Evolutionary conservation across 1,140 invertebrate genomes (phyloP).

Genomic region (Nixonia krombeini): DNA sequence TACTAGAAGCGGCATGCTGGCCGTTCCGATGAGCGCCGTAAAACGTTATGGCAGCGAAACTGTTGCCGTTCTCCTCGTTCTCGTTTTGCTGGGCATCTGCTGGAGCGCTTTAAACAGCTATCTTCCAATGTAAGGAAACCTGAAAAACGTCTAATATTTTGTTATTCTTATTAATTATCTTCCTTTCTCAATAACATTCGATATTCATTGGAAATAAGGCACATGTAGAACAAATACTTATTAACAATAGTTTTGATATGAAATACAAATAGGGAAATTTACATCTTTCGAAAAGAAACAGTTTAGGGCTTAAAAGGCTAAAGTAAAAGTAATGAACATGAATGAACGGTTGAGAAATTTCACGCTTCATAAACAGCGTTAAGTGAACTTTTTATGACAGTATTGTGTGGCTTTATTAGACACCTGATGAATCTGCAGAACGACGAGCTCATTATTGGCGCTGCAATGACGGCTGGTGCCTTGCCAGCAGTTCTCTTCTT

Average conservation of each 20-base stretch:
- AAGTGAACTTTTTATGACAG: neutral
- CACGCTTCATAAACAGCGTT: neutral
- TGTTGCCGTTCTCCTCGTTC: constrained; percentile 77
- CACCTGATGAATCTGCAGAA: constrained; percentile 75
- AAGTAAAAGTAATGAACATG: too few relatives aligned
- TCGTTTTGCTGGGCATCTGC: constrained; percentile 80
- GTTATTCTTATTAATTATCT: constrained; percentile 5
- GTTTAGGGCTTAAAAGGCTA: too few relatives aligned
- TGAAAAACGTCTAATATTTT: constrained; percentile 1
- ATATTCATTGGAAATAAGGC: too few relatives aligned
- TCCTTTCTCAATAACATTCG: too few relatives aligned
- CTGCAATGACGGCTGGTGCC: constrained; percentile 77
- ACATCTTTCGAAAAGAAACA: too few relatives aligned
- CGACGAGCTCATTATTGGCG: constrained; percentile 76
- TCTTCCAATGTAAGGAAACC: constrained; percentile 78
- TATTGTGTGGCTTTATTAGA: constrained; percentile 62
- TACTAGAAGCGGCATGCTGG: constrained; percentile 81
- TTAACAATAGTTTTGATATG: too few relatives aligned
- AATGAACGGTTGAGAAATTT: too few relatives aligned
- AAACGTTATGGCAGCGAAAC: constrained; percentile 81
- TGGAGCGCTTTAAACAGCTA: constrained; percentile 86
- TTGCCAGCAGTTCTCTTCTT: constrained; percentile 80
- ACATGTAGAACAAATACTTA: too few relatives aligned
- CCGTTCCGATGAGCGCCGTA: constrained; percentile 81
- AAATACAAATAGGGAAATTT: too few relatives aligned